These are phyloP conservation scores for Galerucella pusilla DNA, from an alignment of 2,888 invertebrate genomes.

Conservation along the genomic window DNA sequence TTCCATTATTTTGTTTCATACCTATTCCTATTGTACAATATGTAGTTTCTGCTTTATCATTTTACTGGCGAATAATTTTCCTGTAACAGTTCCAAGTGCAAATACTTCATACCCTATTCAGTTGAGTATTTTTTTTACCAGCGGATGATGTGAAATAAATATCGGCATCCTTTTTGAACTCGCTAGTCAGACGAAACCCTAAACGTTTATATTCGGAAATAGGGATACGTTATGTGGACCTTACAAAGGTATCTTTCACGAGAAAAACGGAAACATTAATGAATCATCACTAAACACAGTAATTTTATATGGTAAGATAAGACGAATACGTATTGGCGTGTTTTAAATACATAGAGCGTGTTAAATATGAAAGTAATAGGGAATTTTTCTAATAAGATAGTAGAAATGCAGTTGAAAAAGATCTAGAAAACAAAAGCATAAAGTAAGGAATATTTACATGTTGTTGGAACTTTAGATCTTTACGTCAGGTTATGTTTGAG, in stretches of 20 bases:
- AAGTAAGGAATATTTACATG: too few relatives aligned
- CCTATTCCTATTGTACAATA: too few relatives aligned
- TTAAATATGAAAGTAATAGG: neutral
- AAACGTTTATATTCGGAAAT: neutral
- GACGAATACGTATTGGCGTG: neutral
- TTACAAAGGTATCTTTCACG: neutral
- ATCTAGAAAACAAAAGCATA: too few relatives aligned
- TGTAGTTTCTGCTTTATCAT: too few relatives aligned
- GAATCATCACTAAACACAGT: neutral
- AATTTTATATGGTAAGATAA: neutral
- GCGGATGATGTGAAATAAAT: neutral
- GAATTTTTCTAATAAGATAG: neutral
- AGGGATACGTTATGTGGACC: neutral
- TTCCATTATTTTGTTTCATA: too few relatives aligned
- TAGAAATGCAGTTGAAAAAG: neutral
- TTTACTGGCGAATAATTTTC: too few relatives aligned
- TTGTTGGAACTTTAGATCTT: too few relatives aligned
- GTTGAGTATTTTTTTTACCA: too few relatives aligned
- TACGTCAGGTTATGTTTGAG: too few relatives aligned
- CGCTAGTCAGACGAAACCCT: neutral
- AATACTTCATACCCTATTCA: too few relatives aligned
- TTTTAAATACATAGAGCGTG: neutral
- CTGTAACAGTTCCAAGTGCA: too few relatives aligned
- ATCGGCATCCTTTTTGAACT: neutral
- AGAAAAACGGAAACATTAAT: neutral